Percentiles rank a stretch among this genome's conserved stretches.
Evolutionary conservation across 37 sponge, comb jelly and placozoan species (phyloP).

Genomic region (Geodia barretti): DNA sequence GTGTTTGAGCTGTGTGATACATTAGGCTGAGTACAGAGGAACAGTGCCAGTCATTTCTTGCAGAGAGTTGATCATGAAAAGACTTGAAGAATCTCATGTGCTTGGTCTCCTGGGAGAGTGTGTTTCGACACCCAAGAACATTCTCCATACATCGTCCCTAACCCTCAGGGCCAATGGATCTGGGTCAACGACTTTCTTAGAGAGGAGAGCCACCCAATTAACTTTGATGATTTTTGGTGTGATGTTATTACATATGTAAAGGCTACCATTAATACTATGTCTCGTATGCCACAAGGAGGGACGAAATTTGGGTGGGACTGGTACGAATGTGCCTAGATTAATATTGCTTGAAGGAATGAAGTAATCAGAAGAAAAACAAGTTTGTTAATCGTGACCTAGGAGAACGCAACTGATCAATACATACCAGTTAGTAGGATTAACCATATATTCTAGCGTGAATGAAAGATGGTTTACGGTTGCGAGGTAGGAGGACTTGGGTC

Average conservation of each 20-base stretch:
- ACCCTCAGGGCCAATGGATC: constrained; percentile 20
- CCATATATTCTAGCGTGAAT: too few species aligned
- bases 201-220: not conserved
- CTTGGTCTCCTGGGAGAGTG: constrained; percentile 20
- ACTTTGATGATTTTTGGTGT: constrained; percentile 18
- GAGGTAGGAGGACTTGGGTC: constrained; percentile 29
- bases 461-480: constrained; percentile 11
- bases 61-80: constrained; percentile 28
- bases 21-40: too few species aligned
- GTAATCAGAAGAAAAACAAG: not conserved
- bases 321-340: constrained; percentile 8
- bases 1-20: too few species aligned
- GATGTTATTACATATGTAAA: too few species aligned
- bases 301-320: too few species aligned
- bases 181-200: not conserved
- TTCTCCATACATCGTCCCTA: constrained; percentile 5
- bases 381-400: constrained; percentile 14
- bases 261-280: too few species aligned
- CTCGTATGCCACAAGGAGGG: too few species aligned
- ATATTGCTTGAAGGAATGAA: constrained; percentile 1
- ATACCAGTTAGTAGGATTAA: too few species aligned
- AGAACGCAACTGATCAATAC: not conserved
- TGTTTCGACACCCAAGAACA: constrained; percentile 25
- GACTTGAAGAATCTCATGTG: constrained; percentile 10
- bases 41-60: constrained; percentile 12